Percentiles rank a stretch among this genome's conserved stretches.
phyloP scores from a whole-genome alignment of 2,888 invertebrate species.

The Macrophya alboannulata region DNA sequence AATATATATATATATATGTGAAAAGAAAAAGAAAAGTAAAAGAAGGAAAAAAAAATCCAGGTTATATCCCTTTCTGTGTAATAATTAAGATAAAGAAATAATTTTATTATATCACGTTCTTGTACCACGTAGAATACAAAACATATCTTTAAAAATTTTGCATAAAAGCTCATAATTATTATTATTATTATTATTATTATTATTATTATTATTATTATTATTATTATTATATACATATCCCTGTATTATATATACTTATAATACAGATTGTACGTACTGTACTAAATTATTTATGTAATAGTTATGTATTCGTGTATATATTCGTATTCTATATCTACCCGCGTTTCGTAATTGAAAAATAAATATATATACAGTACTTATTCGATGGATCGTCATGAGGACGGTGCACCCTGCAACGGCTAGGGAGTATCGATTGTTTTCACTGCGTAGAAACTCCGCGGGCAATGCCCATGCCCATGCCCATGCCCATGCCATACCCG shows the following conservation, averaged over 20 bases:
- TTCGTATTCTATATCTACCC: neutral
- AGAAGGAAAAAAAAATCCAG: neutral
- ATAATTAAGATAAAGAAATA: neutral
- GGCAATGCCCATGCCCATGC: neutral
- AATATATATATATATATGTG: neutral
- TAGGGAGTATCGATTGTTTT: constrained; percentile 47
- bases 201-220: too few species aligned
- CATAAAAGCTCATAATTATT: too few species aligned
- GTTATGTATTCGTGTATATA: neutral
- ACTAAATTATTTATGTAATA: too few species aligned
- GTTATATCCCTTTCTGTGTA: neutral
- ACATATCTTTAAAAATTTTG: too few species aligned
- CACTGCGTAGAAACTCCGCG: constrained; percentile 2
- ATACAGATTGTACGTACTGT: too few species aligned
- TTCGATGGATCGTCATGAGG: neutral
- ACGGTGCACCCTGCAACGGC: constrained; percentile 31
- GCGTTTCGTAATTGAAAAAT: constrained; percentile 5
- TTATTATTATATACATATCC: too few species aligned
- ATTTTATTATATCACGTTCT: neutral
- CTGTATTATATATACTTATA: too few species aligned
- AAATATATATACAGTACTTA: neutral
- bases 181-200: too few species aligned
- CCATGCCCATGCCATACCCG: neutral
- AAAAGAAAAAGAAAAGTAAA: too few species aligned
- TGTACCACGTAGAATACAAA: too few species aligned